A percentile compares a stretch with the other conserved stretches of the same genome.
Conservation (phyloP, 2,888 invertebrate species). For the Spilarctia lutea region DNA sequence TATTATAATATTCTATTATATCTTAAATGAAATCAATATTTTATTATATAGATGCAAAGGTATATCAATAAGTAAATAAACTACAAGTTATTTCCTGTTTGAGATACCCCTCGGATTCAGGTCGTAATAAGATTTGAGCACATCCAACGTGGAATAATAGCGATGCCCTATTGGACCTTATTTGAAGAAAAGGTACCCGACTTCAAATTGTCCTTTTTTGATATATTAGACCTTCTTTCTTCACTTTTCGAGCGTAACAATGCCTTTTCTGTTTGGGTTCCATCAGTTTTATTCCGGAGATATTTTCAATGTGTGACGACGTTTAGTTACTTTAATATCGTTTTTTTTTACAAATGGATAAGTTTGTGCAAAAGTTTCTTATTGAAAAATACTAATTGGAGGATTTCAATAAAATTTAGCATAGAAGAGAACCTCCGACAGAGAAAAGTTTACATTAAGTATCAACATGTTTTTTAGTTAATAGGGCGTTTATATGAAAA, state of each 20-base stretch:
- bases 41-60: constrained; percentile 46
- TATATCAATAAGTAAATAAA: constrained; percentile 61
- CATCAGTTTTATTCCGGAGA: constrained; percentile 27
- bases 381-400: neutral
- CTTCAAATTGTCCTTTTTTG: constrained; percentile 51
- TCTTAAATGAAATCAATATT: constrained; percentile 42
- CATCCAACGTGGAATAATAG: constrained; percentile 65
- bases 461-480: neutral
- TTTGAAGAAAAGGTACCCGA: constrained; percentile 46
- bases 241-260: constrained; percentile 39
- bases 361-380: neutral
- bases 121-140: constrained; percentile 68
- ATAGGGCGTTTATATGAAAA: too few species aligned
- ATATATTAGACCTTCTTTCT: constrained; percentile 50
- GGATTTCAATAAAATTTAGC: neutral
- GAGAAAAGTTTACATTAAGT: neutral
- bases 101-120: constrained; percentile 60
- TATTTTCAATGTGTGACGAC: constrained; percentile 29
- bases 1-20: too few species aligned
- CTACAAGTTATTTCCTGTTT: constrained; percentile 53
- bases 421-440: neutral
- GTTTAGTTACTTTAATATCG: constrained; percentile 13
- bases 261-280: constrained; percentile 23
- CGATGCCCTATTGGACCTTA: constrained; percentile 51
- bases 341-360: neutral